Base-by-base conservation (phyloP, 2,113 vertebrate genomes). In the Bubo bubo region DNA sequence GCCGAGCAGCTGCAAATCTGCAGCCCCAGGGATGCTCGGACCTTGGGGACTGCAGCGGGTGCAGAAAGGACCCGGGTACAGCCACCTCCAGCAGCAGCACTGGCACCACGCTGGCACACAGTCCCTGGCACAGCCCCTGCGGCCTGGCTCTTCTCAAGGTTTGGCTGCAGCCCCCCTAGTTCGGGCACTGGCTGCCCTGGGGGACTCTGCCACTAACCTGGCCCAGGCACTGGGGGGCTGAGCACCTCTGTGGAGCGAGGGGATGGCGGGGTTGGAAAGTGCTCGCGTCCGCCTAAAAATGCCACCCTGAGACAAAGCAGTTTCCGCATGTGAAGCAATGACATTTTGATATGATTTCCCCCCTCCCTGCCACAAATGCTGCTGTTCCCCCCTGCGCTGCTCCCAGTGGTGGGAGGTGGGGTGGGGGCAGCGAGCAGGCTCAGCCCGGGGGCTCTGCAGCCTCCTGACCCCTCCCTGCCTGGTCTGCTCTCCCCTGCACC, bases 331-430 rank as follows among this genome's bases (percentile, higher is more conserved):
- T 45, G 72, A 80, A 93, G 41, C 1, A 2, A n/a, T 72, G 63
- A 49, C 71, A 45, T 37, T 77, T 30, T 30, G 21, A 20, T 34
- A 41, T 1, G 3, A 2, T n/a, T 79, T 68, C 13, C 35, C 11
- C 26, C 4, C 53, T 63, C 34, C 34, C 59, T 1, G 0, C 12
- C 66, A 21, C 16, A 56, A 62, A 64, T 3, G 5, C 63, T 83
- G 62, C 1, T 2, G 43, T 60, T 64, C 10, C 35, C 52, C 28
- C 39, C 24, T 3, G 0, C 0, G 4, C 79, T 26, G 37, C 58
- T 68, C 71, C 43, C 43, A n/a, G 49, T 6, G 62, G 13, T 62
- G 58, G n/a, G 64, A 60, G 10, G 6, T 4, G 14, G 20, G 28
- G 30, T 14, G 22, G 27, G 52, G n/a, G 9, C 37, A 52, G 30